Evolutionary conservation across 2,797 vertebrate genomes (phyloP), one percentile per base, ranked within the genome.

Genomic region (Sebastes kiyomatsui): DNA sequence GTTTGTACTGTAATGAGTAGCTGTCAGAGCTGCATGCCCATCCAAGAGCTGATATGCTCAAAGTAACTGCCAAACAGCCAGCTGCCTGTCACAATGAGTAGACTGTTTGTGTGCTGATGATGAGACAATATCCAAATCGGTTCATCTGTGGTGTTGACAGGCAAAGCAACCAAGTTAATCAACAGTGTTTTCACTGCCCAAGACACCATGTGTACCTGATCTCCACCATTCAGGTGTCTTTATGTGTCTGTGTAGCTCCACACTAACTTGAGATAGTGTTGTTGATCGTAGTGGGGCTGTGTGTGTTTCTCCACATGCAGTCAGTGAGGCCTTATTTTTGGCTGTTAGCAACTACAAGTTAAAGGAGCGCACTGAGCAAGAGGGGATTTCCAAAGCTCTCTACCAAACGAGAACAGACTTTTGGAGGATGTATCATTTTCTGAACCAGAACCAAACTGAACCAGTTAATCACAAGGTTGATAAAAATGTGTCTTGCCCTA

Each of bases 381-480:
- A 20, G 73, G 75, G 80, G 73, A 79, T 88, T 90, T 88, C 80
- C 86, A 81, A 27, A 32, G 55, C 6, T 79, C n/a, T 33, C 52
- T 75, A 56, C 22, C 46, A 55, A 81, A 67, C 3, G 25, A 59
- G 42, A 80, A 42, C 60, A 67, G 33, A 73, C 35, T 69, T 72
- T 46, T 27, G 9, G 67, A 20, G 6, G 42, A 28, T 27, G 20
- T 49, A 16, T 23, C 9, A 30, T 28, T 56, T 84, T 65, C 25
- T 27, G n/a, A 69, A 71, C 25, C 7, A 32, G 7, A 75, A 23
- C 2, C 38, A 42, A 42, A 42, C 38, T 42, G 38, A 42, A 42
- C 12, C 32, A 10, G 27, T 46, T 20, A 46, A 2, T 32, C 4
- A 69, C 35, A 62, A 55, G 33, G 12, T 58, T 28, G 23, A 71